Evolutionary conservation across 2,888 invertebrate genomes (phyloP).

Genomic region (Linnaemya tessellans): DNA sequence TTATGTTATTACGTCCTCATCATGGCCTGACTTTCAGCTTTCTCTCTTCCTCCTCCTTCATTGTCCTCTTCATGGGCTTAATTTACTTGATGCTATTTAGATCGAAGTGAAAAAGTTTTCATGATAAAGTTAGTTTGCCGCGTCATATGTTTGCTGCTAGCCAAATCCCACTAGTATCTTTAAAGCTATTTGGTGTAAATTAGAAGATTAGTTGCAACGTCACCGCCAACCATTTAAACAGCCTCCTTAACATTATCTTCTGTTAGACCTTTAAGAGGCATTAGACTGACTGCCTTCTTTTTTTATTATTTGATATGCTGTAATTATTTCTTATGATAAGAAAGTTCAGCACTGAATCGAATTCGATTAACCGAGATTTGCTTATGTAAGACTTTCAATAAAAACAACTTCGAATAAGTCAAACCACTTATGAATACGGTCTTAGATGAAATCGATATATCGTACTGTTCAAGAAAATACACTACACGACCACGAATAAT

Average conservation of each 20-base stretch:
- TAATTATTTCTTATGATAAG: no score
- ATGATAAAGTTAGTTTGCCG: neutral
- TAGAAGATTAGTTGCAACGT: slow-evolving; percentile 2
- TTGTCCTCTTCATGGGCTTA: neutral
- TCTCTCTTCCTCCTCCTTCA: neutral
- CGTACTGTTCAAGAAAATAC: no score
- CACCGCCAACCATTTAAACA: neutral
- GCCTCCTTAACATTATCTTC: neutral
- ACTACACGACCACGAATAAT: no score
- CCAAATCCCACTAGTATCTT: slow-evolving; percentile 5
- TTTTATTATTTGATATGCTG: slow-evolving; percentile 24
- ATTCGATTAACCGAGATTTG: no score
- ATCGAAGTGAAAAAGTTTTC: neutral
- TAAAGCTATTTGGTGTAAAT: slow-evolving; percentile 10
- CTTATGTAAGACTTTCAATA: no score
- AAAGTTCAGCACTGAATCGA: no score
- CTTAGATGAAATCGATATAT: no score
- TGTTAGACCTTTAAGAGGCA: neutral
- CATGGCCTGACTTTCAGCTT: neutral
- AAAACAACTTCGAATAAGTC: no score
- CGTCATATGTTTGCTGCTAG: neutral
- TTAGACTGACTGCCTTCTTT: neutral
- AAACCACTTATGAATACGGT: no score
- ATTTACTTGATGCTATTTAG: neutral
- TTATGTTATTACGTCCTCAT: slow-evolving; percentile 38